phyloP scores from a whole-genome alignment of 2,797 vertebrate genomes.

The Gobio occitaniae region DNA sequence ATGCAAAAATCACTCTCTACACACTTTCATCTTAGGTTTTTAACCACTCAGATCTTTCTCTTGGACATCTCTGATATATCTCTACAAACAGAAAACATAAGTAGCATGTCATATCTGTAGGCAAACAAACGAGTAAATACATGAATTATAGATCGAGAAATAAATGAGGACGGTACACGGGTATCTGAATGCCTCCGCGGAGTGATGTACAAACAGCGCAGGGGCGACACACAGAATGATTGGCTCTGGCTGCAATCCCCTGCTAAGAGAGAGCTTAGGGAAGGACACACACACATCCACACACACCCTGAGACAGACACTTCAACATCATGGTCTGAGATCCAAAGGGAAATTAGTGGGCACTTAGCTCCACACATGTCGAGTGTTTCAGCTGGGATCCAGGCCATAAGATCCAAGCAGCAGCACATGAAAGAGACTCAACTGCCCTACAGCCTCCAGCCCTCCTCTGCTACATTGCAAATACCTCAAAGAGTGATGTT shows the following conservation, averaged over 20 bases:
- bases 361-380: constrained; percentile 75
- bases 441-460: constrained; percentile 60
- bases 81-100: constrained; percentile 66
- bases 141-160: constrained; percentile 59
- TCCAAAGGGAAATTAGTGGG: constrained; percentile 77
- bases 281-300: constrained; percentile 33
- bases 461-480: constrained; percentile 43
- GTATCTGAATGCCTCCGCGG: constrained; percentile 45
- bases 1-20: constrained; percentile 50
- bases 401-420: constrained; percentile 70
- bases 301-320: constrained; percentile 53
- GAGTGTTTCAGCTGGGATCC: constrained; percentile 71
- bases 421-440: constrained; percentile 76
- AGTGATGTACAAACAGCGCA: constrained; percentile 53
- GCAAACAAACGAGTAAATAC: constrained; percentile 61
- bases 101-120: constrained; percentile 59
- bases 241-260: constrained; percentile 44
- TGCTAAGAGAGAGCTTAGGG: constrained; percentile 38
- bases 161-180: constrained; percentile 47
- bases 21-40: constrained; percentile 54
- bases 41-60: constrained; percentile 52
- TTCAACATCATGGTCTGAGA: constrained; percentile 61
- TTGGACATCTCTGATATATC: constrained; percentile 58
- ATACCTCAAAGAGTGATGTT: constrained; percentile 52
- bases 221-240: constrained; percentile 40